phyloP scores from a whole-genome alignment of 2,888 invertebrate genomes.

The Tortrix viridana region DNA sequence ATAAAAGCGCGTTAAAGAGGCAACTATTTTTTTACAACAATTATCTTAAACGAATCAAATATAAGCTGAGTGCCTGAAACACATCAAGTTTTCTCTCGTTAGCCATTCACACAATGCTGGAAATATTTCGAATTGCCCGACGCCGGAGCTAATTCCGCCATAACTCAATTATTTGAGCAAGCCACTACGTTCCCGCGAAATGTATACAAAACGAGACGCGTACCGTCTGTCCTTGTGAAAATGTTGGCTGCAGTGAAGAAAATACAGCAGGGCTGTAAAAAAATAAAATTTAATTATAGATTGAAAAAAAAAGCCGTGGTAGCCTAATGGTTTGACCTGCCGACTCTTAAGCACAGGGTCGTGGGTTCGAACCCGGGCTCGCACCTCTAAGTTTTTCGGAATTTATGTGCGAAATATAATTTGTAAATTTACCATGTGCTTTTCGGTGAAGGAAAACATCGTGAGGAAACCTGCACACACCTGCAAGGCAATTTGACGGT shows the following conservation, averaged over 20 bases:
- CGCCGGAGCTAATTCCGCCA: conserved; percentile 19
- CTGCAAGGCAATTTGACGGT: too few relatives aligned
- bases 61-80: neutral
- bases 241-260: conserved; percentile 6
- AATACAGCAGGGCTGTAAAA: conserved; percentile 13
- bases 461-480: too few relatives aligned
- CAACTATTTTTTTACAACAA: too few relatives aligned
- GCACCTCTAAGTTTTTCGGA: too few relatives aligned
- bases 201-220: conserved; percentile 41
- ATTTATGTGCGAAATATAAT: too few relatives aligned
- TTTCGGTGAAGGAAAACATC: too few relatives aligned
- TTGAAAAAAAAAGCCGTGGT: too few relatives aligned
- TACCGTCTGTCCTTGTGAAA: conserved; percentile 20
- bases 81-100: conserved; percentile 1
- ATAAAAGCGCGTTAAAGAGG: too few relatives aligned
- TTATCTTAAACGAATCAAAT: neutral
- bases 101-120: conserved; percentile 15
- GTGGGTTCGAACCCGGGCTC: too few relatives aligned
- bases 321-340: too few relatives aligned
- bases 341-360: too few relatives aligned
- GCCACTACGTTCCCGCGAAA: conserved; percentile 36
- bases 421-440: too few relatives aligned
- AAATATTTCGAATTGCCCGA: conserved; percentile 11
- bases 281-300: neutral
- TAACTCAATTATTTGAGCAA: conserved; percentile 40